Evolutionary conservation across 1,140 invertebrate species (phyloP), one percentile per base, ranked within the genome.

Genomic region (Drosophila orosa): DNA sequence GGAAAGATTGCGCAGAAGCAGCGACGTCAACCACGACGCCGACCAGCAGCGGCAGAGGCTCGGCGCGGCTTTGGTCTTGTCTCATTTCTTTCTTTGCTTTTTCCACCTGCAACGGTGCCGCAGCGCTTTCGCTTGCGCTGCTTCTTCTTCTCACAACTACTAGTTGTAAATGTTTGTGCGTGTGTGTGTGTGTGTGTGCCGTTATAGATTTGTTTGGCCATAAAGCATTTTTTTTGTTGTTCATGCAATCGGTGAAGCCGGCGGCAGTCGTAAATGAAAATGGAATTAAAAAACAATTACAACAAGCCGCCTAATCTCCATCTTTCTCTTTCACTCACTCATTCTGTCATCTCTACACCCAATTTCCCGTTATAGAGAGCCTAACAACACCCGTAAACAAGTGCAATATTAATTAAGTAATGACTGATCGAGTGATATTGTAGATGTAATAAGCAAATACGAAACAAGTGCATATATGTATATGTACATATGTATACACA

Each of bases 371-470:
- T 52, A 40, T 27, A 68, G 65, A 68, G 65, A 52, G 60, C 22
- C 22, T 8, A 57, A 57, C 63, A 56, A 35, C 33, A 62, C 1
- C 45, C 45, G 81, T 78, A 71, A 82, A 78, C 61, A 82, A 85
- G 82, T 85, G 83, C 82, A 85, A 87, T 85, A 85, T 77, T 72
- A 77, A 65, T 85, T 72, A 80, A 77, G 69, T 79, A 69, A 80
- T 74, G 69, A 74, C 31, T 48, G 19, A 66, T 54, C 60, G 45
- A 69, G 57, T 50, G 27, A 60, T 60, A 66, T 25, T 33, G 5
- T 27, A 8, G 29, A 42, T 57, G 40, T 50, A 62, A 39, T 10
- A 35, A 10, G 27, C 17, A 68, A 48, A 63, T 39, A 42, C 39
- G 48, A 56, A 22, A 25, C 6, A 12, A 27, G 31, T 56, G 58